Percentiles rank a stretch among this genome's conserved stretches.
Evolutionary conservation across 2,113 vertebrate genomes (phyloP).

Genomic region (Sylvilagus bachmani): DNA sequence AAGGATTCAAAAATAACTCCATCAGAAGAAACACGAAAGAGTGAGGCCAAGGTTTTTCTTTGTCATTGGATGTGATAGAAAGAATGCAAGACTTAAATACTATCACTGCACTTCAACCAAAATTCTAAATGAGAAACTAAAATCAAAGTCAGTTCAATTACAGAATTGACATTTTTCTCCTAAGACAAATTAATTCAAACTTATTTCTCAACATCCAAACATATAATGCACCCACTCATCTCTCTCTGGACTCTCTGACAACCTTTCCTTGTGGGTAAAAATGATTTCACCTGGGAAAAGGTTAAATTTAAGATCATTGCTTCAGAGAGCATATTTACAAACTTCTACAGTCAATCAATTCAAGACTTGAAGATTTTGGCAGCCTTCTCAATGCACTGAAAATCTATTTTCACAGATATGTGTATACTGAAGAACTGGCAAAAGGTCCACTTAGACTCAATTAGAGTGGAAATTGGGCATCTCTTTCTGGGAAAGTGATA

Average conservation of each 20-base stretch:
- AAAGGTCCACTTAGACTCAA: too few relatives aligned
- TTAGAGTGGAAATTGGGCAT: background rate
- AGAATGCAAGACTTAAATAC: conserved; percentile 31
- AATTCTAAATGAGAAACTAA: conserved; percentile 56
- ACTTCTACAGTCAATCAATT: conserved; percentile 6
- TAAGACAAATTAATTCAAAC: background rate
- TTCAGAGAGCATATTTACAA: conserved; percentile 1
- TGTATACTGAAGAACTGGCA: background rate
- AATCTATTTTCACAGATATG: background rate
- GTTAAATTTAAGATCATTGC: background rate
- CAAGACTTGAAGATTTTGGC: conserved; percentile 16
- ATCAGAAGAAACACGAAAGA: conserved; percentile 42
- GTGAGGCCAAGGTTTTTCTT: conserved; percentile 35
- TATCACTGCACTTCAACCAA: background rate
- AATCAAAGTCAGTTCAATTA: conserved; percentile 22
- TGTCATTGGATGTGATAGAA: conserved; percentile 47
- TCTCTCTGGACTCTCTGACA: background rate
- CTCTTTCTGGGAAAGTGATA: background rate
- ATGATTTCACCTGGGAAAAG: conserved; percentile 15
- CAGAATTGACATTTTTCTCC: background rate
- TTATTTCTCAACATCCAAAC: background rate
- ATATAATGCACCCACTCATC: background rate
- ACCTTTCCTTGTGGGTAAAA: background rate
- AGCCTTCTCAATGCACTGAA: background rate
- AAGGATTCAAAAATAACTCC: conserved; percentile 67